These are phyloP conservation scores for Sarcophaga subvicina DNA, from an alignment of 2,888 invertebrate species.

Conservation along the genomic window DNA sequence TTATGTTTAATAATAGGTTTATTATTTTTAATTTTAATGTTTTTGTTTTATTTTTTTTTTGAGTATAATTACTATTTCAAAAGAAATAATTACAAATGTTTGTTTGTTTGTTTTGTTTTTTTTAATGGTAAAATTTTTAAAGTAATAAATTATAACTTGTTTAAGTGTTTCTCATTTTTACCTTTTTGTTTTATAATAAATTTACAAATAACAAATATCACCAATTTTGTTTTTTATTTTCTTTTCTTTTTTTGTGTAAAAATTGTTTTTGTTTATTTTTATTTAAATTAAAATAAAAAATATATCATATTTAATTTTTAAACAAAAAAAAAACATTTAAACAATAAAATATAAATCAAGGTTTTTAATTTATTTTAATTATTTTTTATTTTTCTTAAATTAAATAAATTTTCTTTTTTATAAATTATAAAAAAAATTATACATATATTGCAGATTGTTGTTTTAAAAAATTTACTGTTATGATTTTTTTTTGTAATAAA, in stretches of 20 bases:
- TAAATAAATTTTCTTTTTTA: conserved; percentile 31
- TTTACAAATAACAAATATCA: conserved; percentile 71
- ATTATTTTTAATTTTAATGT: conserved; percentile 38
- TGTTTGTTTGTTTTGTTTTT: background rate
- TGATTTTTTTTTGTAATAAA: conserved; percentile 17
- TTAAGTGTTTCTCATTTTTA: conserved; percentile 45
- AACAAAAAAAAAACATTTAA: conserved; percentile 57
- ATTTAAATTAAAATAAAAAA: conserved; percentile 52
- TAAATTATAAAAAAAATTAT: conserved; percentile 57
- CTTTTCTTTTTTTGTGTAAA: conserved; percentile 52
- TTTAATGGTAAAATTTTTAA: conserved; percentile 28
- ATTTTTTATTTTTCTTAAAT: conserved; percentile 51
- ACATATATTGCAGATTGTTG: conserved; percentile 58
- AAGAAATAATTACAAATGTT: conserved; percentile 57
- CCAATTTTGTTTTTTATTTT: conserved; percentile 45
- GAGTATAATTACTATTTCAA: conserved; percentile 21
- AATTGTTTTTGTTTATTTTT: conserved; percentile 61
- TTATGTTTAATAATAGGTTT: conserved; percentile 30
- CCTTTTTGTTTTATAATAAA: conserved; percentile 60
- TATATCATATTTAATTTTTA: conserved; percentile 25
- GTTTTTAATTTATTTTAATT: conserved; percentile 35
- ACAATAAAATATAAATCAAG: conserved; percentile 55
- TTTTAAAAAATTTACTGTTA: conserved; percentile 59
- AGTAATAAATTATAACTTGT: conserved; percentile 34
- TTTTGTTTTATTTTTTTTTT: conserved; percentile 40